Percentiles rank a stretch among this genome's conserved stretches.
phyloP scores from a whole-genome alignment of 2,888 invertebrate genomes.

The Dasysyrphus tricinctus region DNA sequence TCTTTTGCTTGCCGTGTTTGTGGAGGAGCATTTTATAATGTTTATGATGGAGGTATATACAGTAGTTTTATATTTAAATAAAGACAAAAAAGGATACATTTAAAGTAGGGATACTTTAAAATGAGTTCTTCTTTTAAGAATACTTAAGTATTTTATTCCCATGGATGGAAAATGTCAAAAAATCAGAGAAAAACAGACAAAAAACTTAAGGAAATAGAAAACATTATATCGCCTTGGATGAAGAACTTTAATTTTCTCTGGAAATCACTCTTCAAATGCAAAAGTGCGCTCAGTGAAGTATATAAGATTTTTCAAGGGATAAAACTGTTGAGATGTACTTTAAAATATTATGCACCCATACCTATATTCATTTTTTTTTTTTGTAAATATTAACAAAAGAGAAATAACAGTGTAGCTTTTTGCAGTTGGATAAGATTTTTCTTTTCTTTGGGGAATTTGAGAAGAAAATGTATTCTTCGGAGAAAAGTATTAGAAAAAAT shows the following conservation, averaged over 20 bases:
- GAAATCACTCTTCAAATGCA: constrained; percentile 9
- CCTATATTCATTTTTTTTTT: background rate
- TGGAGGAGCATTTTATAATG: constrained; percentile 16
- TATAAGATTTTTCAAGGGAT: constrained; percentile 34
- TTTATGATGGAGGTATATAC: constrained; percentile 9
- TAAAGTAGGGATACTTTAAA: constrained; percentile 28
- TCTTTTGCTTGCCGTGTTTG: constrained; percentile 8
- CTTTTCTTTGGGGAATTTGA: constrained; percentile 11
- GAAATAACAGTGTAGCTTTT: constrained; percentile 28
- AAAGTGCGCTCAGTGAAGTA: constrained; percentile 28
- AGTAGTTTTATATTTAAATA: constrained; percentile 41
- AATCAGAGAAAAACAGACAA: background rate
- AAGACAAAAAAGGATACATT: constrained; percentile 1
- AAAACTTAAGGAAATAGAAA: background rate
- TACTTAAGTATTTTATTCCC: constrained; percentile 24
- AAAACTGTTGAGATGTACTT: constrained; percentile 58
- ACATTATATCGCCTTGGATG: background rate
- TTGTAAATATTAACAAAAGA: constrained; percentile 25
- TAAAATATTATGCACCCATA: constrained; percentile 6
- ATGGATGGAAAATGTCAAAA: constrained; percentile 29
- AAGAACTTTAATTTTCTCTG: constrained; percentile 15
- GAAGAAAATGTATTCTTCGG: background rate
- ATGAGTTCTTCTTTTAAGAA: constrained; percentile 9
- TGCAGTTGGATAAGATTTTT: constrained; percentile 9
- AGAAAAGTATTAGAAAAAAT: constrained; percentile 4